These are phyloP conservation scores for Gallirallus australis DNA, from an alignment of 2,797 vertebrate genomes.

Conservation along the genomic window DNA sequence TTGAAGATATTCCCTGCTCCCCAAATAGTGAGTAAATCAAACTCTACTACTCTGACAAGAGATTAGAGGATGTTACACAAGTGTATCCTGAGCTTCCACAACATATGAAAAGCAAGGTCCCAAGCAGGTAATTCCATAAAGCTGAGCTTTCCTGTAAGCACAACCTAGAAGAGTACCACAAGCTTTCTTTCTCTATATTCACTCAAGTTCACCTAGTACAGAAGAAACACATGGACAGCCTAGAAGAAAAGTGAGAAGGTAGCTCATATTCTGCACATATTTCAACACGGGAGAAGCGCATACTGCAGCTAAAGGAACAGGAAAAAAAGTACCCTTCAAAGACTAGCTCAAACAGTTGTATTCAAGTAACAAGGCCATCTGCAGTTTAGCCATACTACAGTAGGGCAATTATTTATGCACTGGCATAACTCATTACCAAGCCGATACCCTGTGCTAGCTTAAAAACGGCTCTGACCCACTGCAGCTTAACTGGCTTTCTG, in stretches of 20 bases:
- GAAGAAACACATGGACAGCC: not conserved
- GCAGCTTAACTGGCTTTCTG: not conserved
- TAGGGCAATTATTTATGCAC: not conserved
- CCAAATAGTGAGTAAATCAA: not conserved
- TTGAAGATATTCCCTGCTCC: not conserved
- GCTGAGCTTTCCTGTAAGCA: not conserved
- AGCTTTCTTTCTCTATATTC: not conserved
- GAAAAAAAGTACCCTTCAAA: not conserved
- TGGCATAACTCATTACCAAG: not conserved
- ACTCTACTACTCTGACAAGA: not conserved
- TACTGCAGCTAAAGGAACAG: not conserved
- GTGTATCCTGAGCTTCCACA: not conserved
- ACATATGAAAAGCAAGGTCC: not conserved
- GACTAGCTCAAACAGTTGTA: not conserved
- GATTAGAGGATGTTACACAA: not conserved
- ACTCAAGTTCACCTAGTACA: not conserved
- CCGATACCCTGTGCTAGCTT: not conserved
- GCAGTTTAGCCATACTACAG: not conserved
- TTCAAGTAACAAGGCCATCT: not conserved
- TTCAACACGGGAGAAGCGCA: not conserved
- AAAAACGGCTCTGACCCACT: not conserved
- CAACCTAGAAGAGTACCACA: not conserved
- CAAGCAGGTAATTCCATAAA: not conserved
- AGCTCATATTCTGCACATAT: not conserved
- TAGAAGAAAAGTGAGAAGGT: not conserved